phyloP scores from a whole-genome alignment of 2,797 vertebrate genomes.

The Galagoides demidoff region DNA sequence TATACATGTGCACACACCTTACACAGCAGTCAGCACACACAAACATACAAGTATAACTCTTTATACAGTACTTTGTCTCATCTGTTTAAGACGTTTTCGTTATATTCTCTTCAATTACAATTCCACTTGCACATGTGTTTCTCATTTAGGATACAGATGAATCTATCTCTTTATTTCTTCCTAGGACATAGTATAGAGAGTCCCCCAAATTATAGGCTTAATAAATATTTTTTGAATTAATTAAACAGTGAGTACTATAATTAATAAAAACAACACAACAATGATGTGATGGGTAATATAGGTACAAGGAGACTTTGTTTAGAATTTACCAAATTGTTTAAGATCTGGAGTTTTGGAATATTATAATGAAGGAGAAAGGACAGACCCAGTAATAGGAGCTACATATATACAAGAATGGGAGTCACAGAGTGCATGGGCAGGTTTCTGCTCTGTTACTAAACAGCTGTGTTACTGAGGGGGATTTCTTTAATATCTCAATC shows the following conservation, averaged over 20 bases:
- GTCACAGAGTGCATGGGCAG: neutral
- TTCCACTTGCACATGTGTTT: neutral
- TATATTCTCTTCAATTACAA: neutral
- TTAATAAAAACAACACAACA: neutral
- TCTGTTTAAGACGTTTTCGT: conserved; percentile 50
- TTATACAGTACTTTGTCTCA: conserved; percentile 6
- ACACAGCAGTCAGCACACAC: conserved; percentile 9
- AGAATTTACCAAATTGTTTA: neutral
- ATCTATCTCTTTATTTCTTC: neutral
- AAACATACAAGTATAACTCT: conserved; percentile 6
- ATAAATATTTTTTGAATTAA: conserved; percentile 1
- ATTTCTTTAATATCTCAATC: neutral
- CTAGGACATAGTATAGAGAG: neutral
- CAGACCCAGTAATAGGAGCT: neutral
- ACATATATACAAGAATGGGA: neutral
- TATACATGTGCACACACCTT: neutral
- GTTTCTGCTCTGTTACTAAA: conserved; percentile 11
- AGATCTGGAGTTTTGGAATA: neutral
- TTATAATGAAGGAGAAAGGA: neutral
- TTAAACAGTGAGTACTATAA: neutral
- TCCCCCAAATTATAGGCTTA: neutral
- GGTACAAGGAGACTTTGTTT: neutral
- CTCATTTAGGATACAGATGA: neutral
- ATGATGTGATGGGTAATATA: neutral
- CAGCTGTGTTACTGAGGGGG: neutral